Conservation (phyloP, 2,888 invertebrate species). For the Apotomis turbidana region DNA sequence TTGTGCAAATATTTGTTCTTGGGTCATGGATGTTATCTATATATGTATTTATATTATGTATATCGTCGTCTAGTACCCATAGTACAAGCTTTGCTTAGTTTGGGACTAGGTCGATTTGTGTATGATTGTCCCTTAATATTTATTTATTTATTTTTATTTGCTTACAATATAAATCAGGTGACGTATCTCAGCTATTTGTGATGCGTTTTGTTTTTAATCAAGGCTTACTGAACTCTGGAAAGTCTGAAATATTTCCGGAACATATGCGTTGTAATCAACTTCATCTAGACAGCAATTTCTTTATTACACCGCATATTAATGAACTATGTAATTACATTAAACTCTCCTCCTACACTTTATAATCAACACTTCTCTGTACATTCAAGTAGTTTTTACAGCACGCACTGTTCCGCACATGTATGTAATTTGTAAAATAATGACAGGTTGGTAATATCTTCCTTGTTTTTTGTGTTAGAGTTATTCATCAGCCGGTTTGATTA, state of each 20-base stretch:
- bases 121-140: too few relatives aligned
- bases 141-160: too few relatives aligned
- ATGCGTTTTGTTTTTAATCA: too few relatives aligned
- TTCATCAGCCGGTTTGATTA: conserved; percentile 21
- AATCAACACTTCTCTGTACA: conserved; percentile 13
- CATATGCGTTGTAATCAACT: not conserved
- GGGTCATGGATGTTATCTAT: too few relatives aligned
- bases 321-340: conserved; percentile 16
- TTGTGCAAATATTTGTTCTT: too few relatives aligned
- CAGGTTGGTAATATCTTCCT: conserved; percentile 35
- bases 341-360: conserved; percentile 17
- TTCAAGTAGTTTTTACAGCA: conserved; percentile 23
- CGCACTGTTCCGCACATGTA: conserved; percentile 28
- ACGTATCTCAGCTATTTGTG: too few relatives aligned
- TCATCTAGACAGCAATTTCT: conserved; percentile 11
- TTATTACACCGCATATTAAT: conserved; percentile 17
- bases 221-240: too few relatives aligned
- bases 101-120: too few relatives aligned
- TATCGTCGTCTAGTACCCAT: too few relatives aligned
- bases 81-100: too few relatives aligned
- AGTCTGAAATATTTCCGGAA: not conserved
- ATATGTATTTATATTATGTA: too few relatives aligned
- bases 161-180: too few relatives aligned
- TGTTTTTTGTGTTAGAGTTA: conserved; percentile 12
- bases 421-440: conserved; percentile 37